Conservation (phyloP, 2,113 vertebrate species). For the Micronycteris hirsuta region DNA sequence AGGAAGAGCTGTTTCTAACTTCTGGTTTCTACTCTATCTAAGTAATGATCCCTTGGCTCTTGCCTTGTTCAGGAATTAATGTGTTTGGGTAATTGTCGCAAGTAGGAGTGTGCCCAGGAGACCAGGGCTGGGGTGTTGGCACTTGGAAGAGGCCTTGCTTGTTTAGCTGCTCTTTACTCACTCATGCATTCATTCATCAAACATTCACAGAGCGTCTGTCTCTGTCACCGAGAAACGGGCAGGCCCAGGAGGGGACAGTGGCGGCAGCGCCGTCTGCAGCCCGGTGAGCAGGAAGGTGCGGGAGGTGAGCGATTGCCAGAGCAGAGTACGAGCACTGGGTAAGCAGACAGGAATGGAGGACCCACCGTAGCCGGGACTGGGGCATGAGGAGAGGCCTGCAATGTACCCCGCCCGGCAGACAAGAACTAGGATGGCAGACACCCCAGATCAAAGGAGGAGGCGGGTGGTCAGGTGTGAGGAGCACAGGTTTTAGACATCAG, state of each 20-base stretch:
- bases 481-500: neutral
- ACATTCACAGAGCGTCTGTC: neutral
- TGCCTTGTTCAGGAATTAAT: neutral
- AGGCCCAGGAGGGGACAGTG: too few relatives aligned
- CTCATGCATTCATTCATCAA: neutral
- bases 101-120: neutral
- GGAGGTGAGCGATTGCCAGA: neutral
- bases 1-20: neutral
- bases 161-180: neutral
- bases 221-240: too few relatives aligned
- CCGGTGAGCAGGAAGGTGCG: neutral
- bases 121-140: neutral
- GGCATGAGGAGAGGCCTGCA: rapidly evolving
- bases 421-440: neutral
- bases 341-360: neutral
- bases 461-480: neutral
- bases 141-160: neutral
- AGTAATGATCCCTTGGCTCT: neutral
- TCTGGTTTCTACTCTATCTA: neutral
- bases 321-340: neutral
- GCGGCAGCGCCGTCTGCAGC: neutral
- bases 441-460: neutral
- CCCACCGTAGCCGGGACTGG: neutral
- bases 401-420: too few relatives aligned
- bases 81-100: neutral